Evolutionary conservation across 2,113 vertebrate species (phyloP).

Genomic region (Uria aalge): DNA sequence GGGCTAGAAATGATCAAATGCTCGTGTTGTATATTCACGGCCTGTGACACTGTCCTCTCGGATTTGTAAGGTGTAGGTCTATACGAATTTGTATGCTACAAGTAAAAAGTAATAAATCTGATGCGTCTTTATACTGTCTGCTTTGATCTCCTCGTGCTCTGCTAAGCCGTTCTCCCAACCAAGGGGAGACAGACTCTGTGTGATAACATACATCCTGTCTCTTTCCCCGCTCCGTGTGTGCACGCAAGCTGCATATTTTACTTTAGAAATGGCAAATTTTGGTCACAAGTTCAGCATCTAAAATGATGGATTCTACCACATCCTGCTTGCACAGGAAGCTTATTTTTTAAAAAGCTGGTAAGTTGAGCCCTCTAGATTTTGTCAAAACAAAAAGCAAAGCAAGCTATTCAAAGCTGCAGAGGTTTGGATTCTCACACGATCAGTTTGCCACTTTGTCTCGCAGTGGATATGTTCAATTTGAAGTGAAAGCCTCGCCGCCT

Average conservation of each 20-base stretch:
- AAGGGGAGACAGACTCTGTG: background rate
- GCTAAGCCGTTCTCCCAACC: background rate
- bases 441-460: background rate
- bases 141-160: background rate
- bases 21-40: background rate
- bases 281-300: background rate
- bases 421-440: background rate
- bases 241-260: background rate
- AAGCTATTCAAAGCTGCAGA: background rate
- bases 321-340: slow-evolving; percentile 10
- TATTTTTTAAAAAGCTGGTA: background rate
- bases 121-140: background rate
- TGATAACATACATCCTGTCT: background rate
- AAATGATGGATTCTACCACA: background rate
- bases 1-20: background rate
- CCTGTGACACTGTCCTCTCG: background rate
- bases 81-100: background rate
- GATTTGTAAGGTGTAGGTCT: background rate
- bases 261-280: background rate
- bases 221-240: background rate
- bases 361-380: background rate
- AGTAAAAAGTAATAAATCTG: background rate
- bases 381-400: background rate
- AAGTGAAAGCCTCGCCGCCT: background rate
- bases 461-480: background rate